Evolutionary conservation across 2,888 invertebrate species (phyloP), one percentile per base, ranked within the genome.

Genomic region (Heteromyza rotundicornis): DNA sequence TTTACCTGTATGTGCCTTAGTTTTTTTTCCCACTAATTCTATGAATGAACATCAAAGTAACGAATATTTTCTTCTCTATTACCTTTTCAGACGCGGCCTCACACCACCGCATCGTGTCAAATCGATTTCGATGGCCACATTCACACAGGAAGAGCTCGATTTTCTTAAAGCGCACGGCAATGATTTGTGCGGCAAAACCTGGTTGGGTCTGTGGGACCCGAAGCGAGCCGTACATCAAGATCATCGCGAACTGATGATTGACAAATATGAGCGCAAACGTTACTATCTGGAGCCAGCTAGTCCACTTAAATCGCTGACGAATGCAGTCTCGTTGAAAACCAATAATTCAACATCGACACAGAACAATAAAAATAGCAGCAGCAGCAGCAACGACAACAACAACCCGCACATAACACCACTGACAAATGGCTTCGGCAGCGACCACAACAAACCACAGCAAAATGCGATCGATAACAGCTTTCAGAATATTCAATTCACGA

Each of bases 101-200:
- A 98, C 97, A 77, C 98, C 98, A 66, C 98, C 98, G 70, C 98
- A 98, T 84, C 89, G 98, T 69, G 96, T 98, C 67, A 98, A 98
- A 85, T 98, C 98, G 57, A 97, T 98, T 78, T 97, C 97, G 36
- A 98, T 98, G 97, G 95, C 98, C 66, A 95, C 95, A 73, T 98
- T 98, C 84, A 94, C 94, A 63, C 89, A 91, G 72, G 98, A 98
- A 75, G 98, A 98, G 85, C 90, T 98, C 79, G 95, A 96, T 78
- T 90, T 94, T 78, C 87, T 98, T 70, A 92, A 90, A 85, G 86
- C 88, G 68, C 90, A 92, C 82, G 98, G 98, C 72, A 98, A 98
- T 84, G 95, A 96, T 86, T 90, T 92, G 78, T 97, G 97, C 84
- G 89, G 90, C 78, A 90, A 91, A 82, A 92, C 95, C 72, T 98